These are phyloP conservation scores for Conger conger DNA, from an alignment of 2,113 vertebrate genomes.

Conservation along the genomic window DNA sequence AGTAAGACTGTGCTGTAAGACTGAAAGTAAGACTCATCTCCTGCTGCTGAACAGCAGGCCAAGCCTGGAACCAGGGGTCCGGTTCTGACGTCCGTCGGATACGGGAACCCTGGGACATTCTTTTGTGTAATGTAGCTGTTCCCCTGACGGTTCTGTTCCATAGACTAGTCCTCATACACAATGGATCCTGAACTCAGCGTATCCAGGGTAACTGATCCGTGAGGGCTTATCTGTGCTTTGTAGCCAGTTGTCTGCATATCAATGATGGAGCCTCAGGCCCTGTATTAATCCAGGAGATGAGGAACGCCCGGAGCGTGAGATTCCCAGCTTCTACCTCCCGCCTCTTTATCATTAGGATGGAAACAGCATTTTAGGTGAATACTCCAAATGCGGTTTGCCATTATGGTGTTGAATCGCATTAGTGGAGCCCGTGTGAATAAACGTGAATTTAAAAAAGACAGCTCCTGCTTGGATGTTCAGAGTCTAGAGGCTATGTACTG, in stretches of 20 bases:
- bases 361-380: neutral
- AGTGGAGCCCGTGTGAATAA: neutral
- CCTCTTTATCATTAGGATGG: neutral
- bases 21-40: neutral
- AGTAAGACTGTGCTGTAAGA: too few species aligned
- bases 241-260: conserved; percentile 25
- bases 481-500: neutral
- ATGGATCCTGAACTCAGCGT: conserved; percentile 21
- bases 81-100: conserved; percentile 9
- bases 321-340: neutral
- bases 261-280: neutral
- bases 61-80: neutral
- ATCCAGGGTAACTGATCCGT: conserved; percentile 35
- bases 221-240: conserved; percentile 21
- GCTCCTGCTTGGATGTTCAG: neutral
- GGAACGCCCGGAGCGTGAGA: neutral
- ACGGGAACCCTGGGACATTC: conserved; percentile 14
- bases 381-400: neutral
- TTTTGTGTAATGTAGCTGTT: neutral
- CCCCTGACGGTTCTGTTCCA: neutral
- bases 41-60: neutral
- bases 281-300: neutral
- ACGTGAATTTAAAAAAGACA: neutral
- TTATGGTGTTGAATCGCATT: too few species aligned
- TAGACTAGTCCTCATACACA: conserved; percentile 14